Conservation (phyloP, 2,113 vertebrate genomes). For the Myrmecophaga tridactyla region DNA sequence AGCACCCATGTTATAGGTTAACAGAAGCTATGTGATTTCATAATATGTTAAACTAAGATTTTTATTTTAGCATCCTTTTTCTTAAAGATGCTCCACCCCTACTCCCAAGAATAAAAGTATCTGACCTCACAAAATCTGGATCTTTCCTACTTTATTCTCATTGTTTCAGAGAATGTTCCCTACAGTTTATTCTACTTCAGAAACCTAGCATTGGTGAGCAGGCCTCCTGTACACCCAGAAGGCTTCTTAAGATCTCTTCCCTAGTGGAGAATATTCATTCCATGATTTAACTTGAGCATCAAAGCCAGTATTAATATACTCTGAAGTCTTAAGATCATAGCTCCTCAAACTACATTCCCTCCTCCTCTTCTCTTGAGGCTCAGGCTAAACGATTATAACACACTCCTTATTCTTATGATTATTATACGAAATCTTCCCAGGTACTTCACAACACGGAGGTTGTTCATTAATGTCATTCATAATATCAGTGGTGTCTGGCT, state of each 20-base stretch:
- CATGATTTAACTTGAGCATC: background rate
- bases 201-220: background rate
- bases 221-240: background rate
- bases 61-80: background rate
- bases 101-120: background rate
- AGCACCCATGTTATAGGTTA: background rate
- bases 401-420: background rate
- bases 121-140: background rate
- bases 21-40: background rate
- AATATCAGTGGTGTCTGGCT: background rate
- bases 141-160: background rate
- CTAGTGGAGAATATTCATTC: too few relatives aligned
- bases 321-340: background rate
- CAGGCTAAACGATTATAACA: background rate
- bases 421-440: background rate
- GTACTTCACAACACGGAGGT: background rate
- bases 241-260: background rate
- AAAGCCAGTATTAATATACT: background rate
- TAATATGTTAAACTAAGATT: background rate
- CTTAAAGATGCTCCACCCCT: background rate
- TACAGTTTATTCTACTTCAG: background rate
- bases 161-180: background rate
- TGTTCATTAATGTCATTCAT: background rate
- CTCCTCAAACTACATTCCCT: background rate
- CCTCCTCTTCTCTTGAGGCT: background rate